Evolutionary conservation across 2,888 invertebrate genomes (phyloP).

Genomic region (Aplocera efformata): DNA sequence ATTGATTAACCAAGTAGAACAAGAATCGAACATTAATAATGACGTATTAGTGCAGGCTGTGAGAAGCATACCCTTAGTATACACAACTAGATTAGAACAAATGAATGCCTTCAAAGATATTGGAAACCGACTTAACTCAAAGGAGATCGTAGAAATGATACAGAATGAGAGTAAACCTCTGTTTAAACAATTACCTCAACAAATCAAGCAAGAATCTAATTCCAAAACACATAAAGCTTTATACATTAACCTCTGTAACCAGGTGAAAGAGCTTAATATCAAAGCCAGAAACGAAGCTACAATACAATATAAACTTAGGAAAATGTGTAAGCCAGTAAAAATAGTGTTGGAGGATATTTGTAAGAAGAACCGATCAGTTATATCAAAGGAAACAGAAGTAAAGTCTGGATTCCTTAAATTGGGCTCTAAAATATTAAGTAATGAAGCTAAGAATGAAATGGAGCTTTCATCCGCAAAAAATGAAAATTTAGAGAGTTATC

Average conservation of each 20-base stretch:
- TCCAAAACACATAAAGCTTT: constrained; percentile 3
- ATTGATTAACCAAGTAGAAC: no score
- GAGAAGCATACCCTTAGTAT: constrained; percentile 27
- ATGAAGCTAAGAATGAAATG: no score
- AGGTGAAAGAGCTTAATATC: constrained; percentile 10
- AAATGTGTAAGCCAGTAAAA: constrained; percentile 17
- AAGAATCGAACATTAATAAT: background rate
- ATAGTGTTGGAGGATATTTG: constrained; percentile 16
- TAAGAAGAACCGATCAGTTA: background rate
- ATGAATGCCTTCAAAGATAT: constrained; percentile 32
- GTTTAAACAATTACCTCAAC: background rate
- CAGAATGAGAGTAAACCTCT: constrained; percentile 36
- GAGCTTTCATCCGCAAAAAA: no score
- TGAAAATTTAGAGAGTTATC: no score
- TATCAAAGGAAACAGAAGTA: background rate
- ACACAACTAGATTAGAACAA: constrained; percentile 42
- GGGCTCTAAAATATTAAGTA: background rate
- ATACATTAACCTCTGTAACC: constrained; percentile 9
- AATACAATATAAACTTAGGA: constrained; percentile 10
- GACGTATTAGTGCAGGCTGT: background rate
- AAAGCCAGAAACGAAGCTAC: constrained; percentile 6
- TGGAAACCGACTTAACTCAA: constrained; percentile 1
- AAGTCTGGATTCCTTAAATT: background rate
- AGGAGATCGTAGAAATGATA: constrained; percentile 19
- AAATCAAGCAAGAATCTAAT: constrained; percentile 2